Base-by-base conservation (phyloP, 2,113 vertebrate species). In the Chionis minor region DNA sequence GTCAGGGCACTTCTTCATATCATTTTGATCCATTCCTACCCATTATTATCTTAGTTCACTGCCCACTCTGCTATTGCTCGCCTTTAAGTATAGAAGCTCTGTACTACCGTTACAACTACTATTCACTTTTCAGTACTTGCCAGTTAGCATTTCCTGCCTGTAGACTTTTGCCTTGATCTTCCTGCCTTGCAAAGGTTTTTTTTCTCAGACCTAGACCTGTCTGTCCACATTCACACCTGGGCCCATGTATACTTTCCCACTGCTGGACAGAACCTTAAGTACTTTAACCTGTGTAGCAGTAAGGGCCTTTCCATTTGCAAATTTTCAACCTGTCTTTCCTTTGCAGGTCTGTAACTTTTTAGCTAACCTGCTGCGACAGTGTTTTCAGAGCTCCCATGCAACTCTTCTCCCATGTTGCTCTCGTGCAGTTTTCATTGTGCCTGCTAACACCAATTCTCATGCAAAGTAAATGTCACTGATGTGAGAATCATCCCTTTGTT, bases 191-290 rank as follows among this genome's bases (percentile, higher is more conserved):
- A 40, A 52, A 47, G 20, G 3, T 2, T 3, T n/a, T 65, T 72
- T 66, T 19, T 2, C 20, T 88, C 35, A 47, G 14, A 66, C n/a
- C 3, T 62, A 33, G 20, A 58, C 9, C 4, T 75, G 28, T 18
- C 5, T 28, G 8, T 32, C 35, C 2, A 0, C 6, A 21, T 49
- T 7, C 5, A 23, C 3, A 62, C 1, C 14, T 30, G 14, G 10
- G 21, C 5, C 9, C 8, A 4, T 30, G 15, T 9, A 0, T 35
- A 40, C 21, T 44, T 82, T 67, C 27, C 26, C 38, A 67, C 3
- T 24, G 55, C 6, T 40, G 6, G 13, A 35, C 5, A 69, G 22
- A 66, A 7, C 5, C 49, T 62, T 30, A 56, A 30, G 16, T 92
- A 27, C 12, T 47, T 58, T 30, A 71, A 82, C 15, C 7, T 59